These are phyloP conservation scores for Semibalanus balanoides DNA, from an alignment of 1,140 invertebrate genomes.

Conservation along the genomic window DNA sequence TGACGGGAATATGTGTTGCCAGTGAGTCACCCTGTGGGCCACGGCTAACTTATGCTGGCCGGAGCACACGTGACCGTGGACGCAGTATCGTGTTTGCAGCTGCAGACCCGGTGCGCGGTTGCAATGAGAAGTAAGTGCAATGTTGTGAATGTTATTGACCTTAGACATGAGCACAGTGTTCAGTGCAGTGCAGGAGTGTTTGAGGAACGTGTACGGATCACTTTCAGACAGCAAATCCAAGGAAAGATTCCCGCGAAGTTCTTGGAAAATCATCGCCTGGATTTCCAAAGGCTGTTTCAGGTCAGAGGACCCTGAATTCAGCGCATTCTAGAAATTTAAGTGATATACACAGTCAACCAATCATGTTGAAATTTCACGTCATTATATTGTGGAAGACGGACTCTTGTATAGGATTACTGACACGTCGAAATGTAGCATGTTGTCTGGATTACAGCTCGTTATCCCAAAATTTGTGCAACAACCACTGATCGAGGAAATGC, in stretches of 20 bases:
- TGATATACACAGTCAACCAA: neutral
- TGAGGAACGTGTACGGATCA: no score
- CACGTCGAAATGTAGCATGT: neutral
- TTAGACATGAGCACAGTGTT: no score
- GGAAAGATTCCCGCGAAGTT: neutral
- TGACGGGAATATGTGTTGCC: no score
- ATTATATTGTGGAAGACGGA: neutral
- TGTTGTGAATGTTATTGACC: no score
- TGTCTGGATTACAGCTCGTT: neutral
- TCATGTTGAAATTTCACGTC: neutral
- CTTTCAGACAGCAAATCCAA: neutral
- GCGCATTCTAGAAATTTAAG: neutral
- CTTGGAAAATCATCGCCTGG: neutral
- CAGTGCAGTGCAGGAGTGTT: no score
- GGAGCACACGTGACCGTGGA: no score
- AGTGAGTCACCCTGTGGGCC: no score
- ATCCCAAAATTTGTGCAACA: neutral
- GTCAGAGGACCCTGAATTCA: neutral
- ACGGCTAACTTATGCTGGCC: no score
- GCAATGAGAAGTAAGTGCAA: no score
- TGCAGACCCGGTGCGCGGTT: no score
- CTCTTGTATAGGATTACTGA: neutral
- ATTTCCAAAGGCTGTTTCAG: neutral
- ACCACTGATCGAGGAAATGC: neutral
- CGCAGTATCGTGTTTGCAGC: no score